Evolutionary conservation across 2,888 invertebrate genomes (phyloP).

Genomic region (Baronia brevicornis): DNA sequence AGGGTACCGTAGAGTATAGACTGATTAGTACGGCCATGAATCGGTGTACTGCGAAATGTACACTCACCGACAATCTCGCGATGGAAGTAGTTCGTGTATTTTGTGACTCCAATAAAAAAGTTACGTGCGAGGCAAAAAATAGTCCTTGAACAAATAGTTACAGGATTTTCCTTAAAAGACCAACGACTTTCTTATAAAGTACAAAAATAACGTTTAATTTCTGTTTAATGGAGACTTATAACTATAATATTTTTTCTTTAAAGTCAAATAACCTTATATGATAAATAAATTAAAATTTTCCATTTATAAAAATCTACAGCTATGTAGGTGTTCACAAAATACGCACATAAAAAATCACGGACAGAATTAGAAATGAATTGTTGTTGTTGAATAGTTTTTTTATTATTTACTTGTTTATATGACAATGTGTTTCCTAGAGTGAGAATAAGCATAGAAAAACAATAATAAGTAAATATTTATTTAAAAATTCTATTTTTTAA

Average conservation of each 20-base stretch:
- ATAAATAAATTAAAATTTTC: too few relatives aligned
- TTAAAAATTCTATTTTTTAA: too few relatives aligned
- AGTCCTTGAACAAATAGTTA: too few relatives aligned
- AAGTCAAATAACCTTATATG: too few relatives aligned
- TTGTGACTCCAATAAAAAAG: too few relatives aligned
- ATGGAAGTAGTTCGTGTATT: conserved; percentile 23
- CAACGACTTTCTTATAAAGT: too few relatives aligned
- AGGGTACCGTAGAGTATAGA: conserved; percentile 56
- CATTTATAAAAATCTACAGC: too few relatives aligned
- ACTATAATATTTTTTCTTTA: background rate
- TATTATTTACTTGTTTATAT: conserved; percentile 54
- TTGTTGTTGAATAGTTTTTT: conserved; percentile 68
- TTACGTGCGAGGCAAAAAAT: too few relatives aligned
- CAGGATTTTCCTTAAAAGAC: too few relatives aligned
- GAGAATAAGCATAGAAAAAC: too few relatives aligned
- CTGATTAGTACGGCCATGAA: conserved; percentile 70
- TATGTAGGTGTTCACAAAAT: conserved; percentile 1
- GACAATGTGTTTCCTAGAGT: conserved; percentile 53
- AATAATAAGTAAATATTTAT: too few relatives aligned
- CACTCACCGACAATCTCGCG: conserved; percentile 39
- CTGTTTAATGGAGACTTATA: conserved; percentile 3
- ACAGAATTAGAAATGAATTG: conserved; percentile 34
- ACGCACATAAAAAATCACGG: conserved; percentile 6
- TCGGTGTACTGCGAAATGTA: conserved; percentile 41
- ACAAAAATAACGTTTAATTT: too few relatives aligned